Percentiles rank a stretch among this genome's conserved stretches.
Evolutionary conservation across 2,113 vertebrate genomes (phyloP).

Genomic region (Limanda limanda): DNA sequence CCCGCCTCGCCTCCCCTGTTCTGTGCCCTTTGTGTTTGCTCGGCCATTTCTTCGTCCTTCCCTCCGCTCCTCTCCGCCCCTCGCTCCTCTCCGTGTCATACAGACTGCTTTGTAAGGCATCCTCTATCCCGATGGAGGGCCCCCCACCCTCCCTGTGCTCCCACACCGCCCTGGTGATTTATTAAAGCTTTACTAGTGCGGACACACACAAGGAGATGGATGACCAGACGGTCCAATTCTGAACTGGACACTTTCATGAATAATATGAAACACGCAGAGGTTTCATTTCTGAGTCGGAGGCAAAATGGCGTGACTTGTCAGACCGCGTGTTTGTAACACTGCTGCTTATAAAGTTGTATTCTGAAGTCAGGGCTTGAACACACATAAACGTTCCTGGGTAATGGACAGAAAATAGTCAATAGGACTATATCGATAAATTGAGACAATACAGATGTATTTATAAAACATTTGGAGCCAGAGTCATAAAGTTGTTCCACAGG

Average conservation of each 20-base stretch:
- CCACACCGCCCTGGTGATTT: constrained; percentile 58
- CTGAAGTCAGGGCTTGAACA: too few relatives aligned
- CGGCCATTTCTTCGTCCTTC: constrained; percentile 59
- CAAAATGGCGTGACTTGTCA: neutral
- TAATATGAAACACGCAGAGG: constrained; percentile 8
- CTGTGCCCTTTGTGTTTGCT: constrained; percentile 58
- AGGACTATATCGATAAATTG: too few relatives aligned
- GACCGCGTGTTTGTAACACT: neutral
- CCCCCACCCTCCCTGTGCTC: constrained; percentile 11
- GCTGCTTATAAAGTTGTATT: too few relatives aligned
- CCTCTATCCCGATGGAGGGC: constrained; percentile 25
- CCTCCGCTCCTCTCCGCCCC: constrained; percentile 35
- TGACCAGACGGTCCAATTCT: constrained; percentile 35
- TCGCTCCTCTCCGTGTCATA: constrained; percentile 33
- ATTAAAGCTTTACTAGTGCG: constrained; percentile 58
- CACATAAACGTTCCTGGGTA: too few relatives aligned
- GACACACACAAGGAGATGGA: constrained; percentile 57
- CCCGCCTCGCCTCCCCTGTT: constrained; percentile 36
- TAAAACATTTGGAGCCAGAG: too few relatives aligned
- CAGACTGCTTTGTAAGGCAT: constrained; percentile 74
- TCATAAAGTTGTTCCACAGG: too few relatives aligned
- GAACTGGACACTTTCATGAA: constrained; percentile 21
- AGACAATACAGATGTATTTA: too few relatives aligned
- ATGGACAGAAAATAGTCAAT: too few relatives aligned
- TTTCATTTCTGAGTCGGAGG: constrained; percentile 24